Evolutionary conservation across 2,113 vertebrate genomes (phyloP), one percentile per base, ranked within the genome.

Genomic region (Brachypodius melanocephalos): DNA sequence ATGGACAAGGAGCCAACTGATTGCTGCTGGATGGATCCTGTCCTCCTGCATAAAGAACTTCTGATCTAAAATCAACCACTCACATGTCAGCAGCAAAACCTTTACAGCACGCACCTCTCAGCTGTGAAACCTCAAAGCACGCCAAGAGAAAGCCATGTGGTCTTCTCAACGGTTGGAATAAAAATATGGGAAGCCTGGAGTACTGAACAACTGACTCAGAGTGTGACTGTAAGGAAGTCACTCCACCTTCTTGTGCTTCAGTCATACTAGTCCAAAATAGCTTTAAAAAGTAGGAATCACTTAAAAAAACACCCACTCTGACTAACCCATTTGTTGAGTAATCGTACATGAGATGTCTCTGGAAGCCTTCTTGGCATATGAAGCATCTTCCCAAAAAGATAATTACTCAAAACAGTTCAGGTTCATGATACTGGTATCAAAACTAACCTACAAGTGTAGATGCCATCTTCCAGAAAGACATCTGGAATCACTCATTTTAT

Each of bases 321-420:
- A 94, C 81, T 93, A 94, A 95, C 40, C 63, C 87, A 42, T 91
- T 79, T 86, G 67, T 94, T 96, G 89, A 93, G 55, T 88, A 91
- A 85, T 24, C 1, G 1, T 42, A 31, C 54, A 95, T 91, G 63
- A 94, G 87, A 88, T 93, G 51, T 55, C 51, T 76, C 75, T 74
- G 57, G 71, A 69, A 93, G 61, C 10, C 54, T 91, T 90, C 59
- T 90, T 95, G 49, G 71, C 43, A 29, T 36, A 73, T 14, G 19
- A 63, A 59, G 20, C 45, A 88, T 61, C 59, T 88, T 96, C 31
- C 48, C 40, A 59, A 95, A 88, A 62, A 69, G 69, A 86, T 83
- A 48, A 80, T 63, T 31, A 36, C 8, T 11, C 72, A 48, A 85
- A 55, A 71, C 67, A 72, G 16, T 25, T 82, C 66, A 76, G 32